Conservation (phyloP, 1,140 invertebrate genomes). For the Caerostris darwini region DNA sequence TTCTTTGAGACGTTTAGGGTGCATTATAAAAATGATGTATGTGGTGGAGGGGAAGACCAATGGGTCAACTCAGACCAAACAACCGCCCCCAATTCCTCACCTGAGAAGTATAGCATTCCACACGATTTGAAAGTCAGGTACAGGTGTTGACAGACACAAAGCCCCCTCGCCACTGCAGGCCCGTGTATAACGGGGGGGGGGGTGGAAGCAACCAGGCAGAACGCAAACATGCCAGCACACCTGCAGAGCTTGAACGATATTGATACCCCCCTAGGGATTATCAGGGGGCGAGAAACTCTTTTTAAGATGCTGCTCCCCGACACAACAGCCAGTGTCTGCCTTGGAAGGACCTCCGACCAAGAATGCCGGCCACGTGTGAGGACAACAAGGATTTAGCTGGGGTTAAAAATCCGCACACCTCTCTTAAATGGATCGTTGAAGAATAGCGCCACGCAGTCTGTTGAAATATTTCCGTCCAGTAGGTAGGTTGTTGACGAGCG, state of each 20-base stretch:
- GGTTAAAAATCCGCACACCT: constrained; percentile 2
- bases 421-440: not conserved
- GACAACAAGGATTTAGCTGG: constrained; percentile 38
- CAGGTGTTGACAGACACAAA: constrained; percentile 74
- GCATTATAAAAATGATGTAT: constrained; percentile 40
- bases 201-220: constrained; percentile 60
- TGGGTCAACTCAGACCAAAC: constrained; percentile 46
- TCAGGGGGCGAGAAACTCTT: constrained; percentile 3
- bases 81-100: constrained; percentile 46
- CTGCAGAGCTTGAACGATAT: constrained; percentile 53
- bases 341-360: constrained; percentile 38
- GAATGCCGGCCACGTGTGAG: constrained; percentile 44
- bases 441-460: not conserved
- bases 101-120: constrained; percentile 48
- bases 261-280: constrained; percentile 15
- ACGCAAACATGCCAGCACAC: constrained; percentile 77
- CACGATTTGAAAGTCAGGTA: constrained; percentile 45
- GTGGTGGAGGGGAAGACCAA: not conserved
- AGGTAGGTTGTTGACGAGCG: not conserved
- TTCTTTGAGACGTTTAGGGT: not conserved
- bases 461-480: not conserved
- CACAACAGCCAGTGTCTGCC: constrained; percentile 38
- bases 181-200: constrained; percentile 17
- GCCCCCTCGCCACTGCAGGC: not conserved
- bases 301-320: constrained; percentile 1